A percentile compares a stretch with the other conserved stretches of the same genome.
Conservation (phyloP, 92 coral and sea anemone genomes). For the Palythoa caribaeorum region DNA sequence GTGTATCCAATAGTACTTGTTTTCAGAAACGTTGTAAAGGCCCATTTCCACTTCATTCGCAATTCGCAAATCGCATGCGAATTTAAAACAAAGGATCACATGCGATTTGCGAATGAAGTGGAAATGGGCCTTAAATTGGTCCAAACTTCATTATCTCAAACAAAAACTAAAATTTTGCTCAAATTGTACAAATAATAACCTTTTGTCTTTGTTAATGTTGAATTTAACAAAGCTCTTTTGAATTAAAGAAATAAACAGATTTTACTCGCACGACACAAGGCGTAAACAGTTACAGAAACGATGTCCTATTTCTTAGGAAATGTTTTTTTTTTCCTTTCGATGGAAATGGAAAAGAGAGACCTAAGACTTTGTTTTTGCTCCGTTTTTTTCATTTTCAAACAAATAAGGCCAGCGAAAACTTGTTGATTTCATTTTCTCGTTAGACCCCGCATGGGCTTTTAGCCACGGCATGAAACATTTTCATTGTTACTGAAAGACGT, state of each 20-base stretch:
- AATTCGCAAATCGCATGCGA: too few relatives aligned
- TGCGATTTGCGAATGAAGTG: too few relatives aligned
- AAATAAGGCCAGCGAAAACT: too few relatives aligned
- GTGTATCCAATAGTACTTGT: not conserved
- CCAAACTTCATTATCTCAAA: not conserved
- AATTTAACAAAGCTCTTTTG: slow-evolving; percentile 22
- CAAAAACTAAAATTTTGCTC: not conserved
- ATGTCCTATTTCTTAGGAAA: not conserved
- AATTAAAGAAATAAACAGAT: not conserved
- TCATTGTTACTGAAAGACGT: too few relatives aligned
- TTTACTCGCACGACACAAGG: not conserved
- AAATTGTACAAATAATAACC: not conserved
- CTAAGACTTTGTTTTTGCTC: not conserved
- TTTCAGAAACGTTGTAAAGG: not conserved
- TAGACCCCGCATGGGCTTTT: too few relatives aligned
- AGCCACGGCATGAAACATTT: too few relatives aligned
- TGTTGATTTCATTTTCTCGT: too few relatives aligned
- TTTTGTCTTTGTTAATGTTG: slow-evolving; percentile 1
- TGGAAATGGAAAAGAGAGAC: too few relatives aligned
- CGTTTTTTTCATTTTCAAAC: not conserved
- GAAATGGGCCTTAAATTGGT: not conserved
- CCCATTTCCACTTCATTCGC: too few relatives aligned
- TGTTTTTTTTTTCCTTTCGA: not conserved
- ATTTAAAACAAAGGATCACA: too few relatives aligned
- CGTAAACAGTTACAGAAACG: not conserved